Evolutionary conservation across 2,888 invertebrate species (phyloP).

Genomic region (Machimus atricapillus): DNA sequence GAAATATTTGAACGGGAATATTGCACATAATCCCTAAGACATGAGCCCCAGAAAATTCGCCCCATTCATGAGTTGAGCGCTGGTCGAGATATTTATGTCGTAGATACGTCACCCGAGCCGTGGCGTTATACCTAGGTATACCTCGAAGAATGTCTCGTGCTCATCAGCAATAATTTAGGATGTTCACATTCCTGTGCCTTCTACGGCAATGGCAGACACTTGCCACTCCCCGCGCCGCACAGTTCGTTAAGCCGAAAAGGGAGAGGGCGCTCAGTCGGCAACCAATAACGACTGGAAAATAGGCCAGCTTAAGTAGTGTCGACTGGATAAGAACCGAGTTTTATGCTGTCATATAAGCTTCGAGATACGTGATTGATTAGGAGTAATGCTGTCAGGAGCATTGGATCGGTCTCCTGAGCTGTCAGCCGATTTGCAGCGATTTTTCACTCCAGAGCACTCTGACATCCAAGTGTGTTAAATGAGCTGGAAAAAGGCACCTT

Average conservation of each 20-base stretch:
- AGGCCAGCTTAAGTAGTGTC: slow-evolving; percentile 39
- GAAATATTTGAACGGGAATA: neutral
- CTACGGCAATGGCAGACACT: neutral
- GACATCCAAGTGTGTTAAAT: slow-evolving; percentile 25
- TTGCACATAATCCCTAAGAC: slow-evolving; percentile 28
- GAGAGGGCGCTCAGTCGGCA: neutral
- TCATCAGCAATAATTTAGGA: slow-evolving; percentile 39
- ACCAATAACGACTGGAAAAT: neutral
- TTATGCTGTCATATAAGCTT: slow-evolving; percentile 46
- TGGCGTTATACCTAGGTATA: slow-evolving; percentile 6
- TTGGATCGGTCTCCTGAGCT: slow-evolving; percentile 2
- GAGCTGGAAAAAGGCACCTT: neutral
- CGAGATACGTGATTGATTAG: slow-evolving; percentile 46
- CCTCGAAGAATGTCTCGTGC: slow-evolving; percentile 11
- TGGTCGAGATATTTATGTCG: slow-evolving; percentile 32
- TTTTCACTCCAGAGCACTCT: slow-evolving; percentile 37
- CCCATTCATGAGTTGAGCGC: slow-evolving; percentile 18
- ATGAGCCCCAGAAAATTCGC: slow-evolving; percentile 1
- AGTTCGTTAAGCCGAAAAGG: slow-evolving; percentile 13
- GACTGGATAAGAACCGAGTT: slow-evolving; percentile 43
- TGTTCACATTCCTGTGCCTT: slow-evolving; percentile 2
- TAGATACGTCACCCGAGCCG: slow-evolving; percentile 30
- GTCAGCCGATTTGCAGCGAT: slow-evolving; percentile 32
- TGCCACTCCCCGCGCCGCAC: neutral
- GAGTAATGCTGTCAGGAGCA: slow-evolving; percentile 24